Evolutionary conservation across 2,797 vertebrate genomes (phyloP).

Genomic region (Numenius phaeopus): DNA sequence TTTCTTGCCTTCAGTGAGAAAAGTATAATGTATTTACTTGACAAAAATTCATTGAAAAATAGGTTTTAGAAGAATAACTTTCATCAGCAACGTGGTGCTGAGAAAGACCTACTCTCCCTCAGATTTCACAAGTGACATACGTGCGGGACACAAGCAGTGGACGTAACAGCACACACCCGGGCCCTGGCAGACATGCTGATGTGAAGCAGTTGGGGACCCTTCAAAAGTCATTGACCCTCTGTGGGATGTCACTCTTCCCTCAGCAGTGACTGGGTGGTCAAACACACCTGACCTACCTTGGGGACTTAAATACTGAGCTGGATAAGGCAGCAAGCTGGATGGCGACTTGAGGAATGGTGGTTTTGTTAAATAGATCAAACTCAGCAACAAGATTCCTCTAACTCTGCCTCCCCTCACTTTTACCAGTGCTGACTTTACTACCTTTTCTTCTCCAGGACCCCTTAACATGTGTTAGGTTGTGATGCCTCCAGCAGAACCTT

Average conservation of each 20-base stretch:
- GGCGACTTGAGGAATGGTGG: not conserved
- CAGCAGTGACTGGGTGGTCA: not conserved
- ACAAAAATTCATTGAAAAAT: not conserved
- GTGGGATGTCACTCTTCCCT: not conserved
- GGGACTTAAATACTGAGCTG: not conserved
- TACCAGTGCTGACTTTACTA: not conserved
- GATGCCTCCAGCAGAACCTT: not conserved
- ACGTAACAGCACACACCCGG: rapidly evolving
- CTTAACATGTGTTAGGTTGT: not conserved
- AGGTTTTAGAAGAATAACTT: not conserved
- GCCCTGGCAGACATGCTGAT: not conserved
- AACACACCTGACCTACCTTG: not conserved
- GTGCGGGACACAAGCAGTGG: not conserved
- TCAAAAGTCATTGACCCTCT: not conserved
- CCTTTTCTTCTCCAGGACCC: not conserved
- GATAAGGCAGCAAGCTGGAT: not conserved
- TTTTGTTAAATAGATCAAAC: not conserved
- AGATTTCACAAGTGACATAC: not conserved
- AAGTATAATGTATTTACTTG: not conserved
- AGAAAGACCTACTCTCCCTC: not conserved
- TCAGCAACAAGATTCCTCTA: not conserved
- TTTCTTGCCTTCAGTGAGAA: not conserved
- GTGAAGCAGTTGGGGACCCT: not conserved
- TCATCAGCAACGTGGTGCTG: not conserved
- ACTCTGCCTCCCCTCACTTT: not conserved